Evolutionary conservation across 2,113 vertebrate genomes (phyloP).

Genomic region (Mus pahari): DNA sequence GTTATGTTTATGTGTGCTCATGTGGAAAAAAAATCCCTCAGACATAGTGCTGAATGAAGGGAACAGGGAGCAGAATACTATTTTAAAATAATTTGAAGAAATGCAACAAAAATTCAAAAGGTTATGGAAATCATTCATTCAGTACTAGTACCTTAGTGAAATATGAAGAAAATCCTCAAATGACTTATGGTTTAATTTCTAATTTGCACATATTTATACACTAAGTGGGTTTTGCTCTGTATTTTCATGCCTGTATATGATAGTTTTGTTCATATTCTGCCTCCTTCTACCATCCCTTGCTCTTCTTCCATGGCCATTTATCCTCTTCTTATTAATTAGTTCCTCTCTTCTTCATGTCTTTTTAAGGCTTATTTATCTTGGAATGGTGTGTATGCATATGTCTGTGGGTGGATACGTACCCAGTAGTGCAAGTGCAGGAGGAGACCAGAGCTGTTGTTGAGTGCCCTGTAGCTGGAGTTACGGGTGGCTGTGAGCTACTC

Average conservation of each 20-base stretch:
- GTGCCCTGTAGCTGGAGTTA: not conserved
- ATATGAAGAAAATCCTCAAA: not conserved
- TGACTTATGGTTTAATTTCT: not conserved
- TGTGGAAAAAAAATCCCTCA: not conserved
- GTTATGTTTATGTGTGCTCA: not conserved
- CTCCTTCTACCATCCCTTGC: too few relatives aligned
- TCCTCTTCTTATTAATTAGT: not conserved
- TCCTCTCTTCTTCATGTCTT: not conserved
- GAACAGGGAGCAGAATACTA: not conserved
- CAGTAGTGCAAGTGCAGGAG: not conserved
- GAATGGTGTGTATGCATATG: not conserved
- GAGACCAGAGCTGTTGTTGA: too few relatives aligned
- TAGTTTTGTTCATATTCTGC: not conserved
- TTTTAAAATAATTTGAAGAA: conserved; percentile 33
- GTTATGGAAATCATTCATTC: not conserved
- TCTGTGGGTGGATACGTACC: not conserved
- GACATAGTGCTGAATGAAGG: not conserved
- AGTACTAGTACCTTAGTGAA: not conserved
- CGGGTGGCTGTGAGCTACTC: too few relatives aligned
- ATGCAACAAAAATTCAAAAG: not conserved
- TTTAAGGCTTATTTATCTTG: not conserved
- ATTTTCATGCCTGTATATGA: too few relatives aligned
- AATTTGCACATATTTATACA: not conserved
- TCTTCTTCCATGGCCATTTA: not conserved
- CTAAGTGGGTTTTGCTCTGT: too few relatives aligned